These are phyloP conservation scores for Heliornis fulica DNA, from an alignment of 2,113 vertebrate species.

Conservation along the genomic window DNA sequence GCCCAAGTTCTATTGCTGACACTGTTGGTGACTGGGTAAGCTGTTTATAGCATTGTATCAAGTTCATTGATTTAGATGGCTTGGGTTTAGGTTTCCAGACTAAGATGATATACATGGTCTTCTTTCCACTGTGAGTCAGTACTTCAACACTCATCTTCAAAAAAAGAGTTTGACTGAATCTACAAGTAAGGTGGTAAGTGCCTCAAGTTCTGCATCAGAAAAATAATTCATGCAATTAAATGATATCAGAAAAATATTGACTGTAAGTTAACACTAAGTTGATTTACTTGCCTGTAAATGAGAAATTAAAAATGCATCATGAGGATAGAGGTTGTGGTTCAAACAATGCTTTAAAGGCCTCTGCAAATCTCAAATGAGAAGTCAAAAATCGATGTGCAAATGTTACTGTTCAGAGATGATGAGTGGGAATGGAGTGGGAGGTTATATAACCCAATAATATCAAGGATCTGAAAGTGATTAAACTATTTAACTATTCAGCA, in stretches of 20 bases:
- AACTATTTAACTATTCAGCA: conserved; percentile 39
- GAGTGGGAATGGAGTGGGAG: conserved; percentile 45
- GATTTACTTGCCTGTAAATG: background rate
- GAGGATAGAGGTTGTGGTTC: background rate
- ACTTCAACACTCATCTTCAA: background rate
- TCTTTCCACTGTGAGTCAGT: background rate
- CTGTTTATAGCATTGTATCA: background rate
- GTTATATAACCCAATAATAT: conserved; percentile 49
- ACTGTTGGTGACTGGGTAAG: background rate
- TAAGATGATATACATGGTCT: background rate
- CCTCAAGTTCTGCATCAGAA: background rate
- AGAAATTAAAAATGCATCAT: background rate
- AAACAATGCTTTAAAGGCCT: background rate
- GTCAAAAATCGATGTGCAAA: background rate
- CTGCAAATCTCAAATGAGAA: background rate
- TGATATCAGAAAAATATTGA: background rate
- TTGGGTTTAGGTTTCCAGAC: conserved; percentile 11
- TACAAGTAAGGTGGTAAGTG: background rate
- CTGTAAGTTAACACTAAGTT: background rate
- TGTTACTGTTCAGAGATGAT: background rate
- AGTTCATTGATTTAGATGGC: conserved; percentile 18
- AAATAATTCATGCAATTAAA: background rate
- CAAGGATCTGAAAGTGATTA: conserved; percentile 24
- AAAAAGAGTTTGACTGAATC: background rate
- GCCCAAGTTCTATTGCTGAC: background rate